phyloP scores from a whole-genome alignment of 2,888 invertebrate genomes.

The Metallyticus violacea region DNA sequence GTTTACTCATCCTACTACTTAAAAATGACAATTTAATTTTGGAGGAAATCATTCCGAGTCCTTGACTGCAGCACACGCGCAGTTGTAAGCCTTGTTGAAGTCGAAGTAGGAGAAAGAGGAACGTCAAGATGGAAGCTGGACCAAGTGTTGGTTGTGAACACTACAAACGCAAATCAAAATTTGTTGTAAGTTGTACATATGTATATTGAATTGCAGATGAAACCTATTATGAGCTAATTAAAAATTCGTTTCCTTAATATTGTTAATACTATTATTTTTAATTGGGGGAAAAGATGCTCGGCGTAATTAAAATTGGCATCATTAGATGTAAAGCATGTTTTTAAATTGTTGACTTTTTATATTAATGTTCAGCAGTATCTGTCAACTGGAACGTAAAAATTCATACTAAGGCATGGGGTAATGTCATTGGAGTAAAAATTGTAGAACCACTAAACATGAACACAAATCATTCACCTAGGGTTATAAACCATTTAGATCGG shows the following conservation, averaged over 20 bases:
- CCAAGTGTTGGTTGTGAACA: slow-evolving; percentile 64
- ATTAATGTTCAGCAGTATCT: too few relatives aligned
- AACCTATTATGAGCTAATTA: background rate
- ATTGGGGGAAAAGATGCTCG: background rate
- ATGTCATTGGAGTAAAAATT: background rate
- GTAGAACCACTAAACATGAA: background rate
- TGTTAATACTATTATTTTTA: background rate
- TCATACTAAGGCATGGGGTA: too few relatives aligned
- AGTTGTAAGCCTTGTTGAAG: too few relatives aligned
- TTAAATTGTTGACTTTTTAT: background rate
- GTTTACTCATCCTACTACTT: too few relatives aligned
- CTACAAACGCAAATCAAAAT: slow-evolving; percentile 35
- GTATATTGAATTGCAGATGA: background rate
- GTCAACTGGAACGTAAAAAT: too few relatives aligned
- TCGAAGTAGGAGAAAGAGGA: background rate
- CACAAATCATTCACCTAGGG: background rate
- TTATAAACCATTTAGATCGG: background rate
- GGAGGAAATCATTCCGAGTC: too few relatives aligned
- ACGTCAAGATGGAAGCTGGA: slow-evolving; percentile 15
- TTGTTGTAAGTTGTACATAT: slow-evolving; percentile 32
- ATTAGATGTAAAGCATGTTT: background rate
- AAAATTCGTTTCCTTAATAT: background rate
- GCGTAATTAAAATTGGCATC: background rate
- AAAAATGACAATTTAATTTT: too few relatives aligned
- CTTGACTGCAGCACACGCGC: too few relatives aligned